Evolutionary conservation across 2,113 vertebrate species (phyloP).

Genomic region (Sphyrna mokarran): DNA sequence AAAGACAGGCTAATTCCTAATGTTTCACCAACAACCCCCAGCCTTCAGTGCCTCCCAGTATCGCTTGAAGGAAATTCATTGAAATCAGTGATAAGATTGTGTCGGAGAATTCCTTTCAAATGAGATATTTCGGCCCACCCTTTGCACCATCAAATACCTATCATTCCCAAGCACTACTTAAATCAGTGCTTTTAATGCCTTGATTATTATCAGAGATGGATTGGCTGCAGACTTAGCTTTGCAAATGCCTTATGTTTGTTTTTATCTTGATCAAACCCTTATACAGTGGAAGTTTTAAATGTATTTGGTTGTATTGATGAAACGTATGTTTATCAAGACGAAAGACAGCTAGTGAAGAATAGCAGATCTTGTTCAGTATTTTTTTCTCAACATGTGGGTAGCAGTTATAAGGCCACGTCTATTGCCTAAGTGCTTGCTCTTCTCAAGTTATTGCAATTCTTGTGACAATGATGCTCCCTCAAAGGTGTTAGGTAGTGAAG

Average conservation of each 20-base stretch:
- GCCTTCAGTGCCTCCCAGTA: neutral
- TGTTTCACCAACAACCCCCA: neutral
- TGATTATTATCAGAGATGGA: neutral
- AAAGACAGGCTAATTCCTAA: neutral
- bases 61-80: neutral
- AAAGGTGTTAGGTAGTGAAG: neutral
- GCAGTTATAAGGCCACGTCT: neutral
- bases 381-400: neutral
- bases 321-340: neutral
- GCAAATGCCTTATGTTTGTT: slow-evolving; percentile 6
- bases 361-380: neutral
- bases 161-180: neutral
- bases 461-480: neutral
- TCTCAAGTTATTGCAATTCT: neutral
- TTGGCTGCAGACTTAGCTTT: neutral
- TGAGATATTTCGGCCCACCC: neutral
- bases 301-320: neutral
- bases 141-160: neutral
- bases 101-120: neutral
- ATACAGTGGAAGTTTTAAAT: neutral
- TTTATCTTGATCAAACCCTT: neutral
- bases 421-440: neutral
- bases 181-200: neutral
- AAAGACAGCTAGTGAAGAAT: neutral
- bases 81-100: neutral